A percentile compares a stretch with the other conserved stretches of the same genome.
phyloP scores from a whole-genome alignment of 2,797 vertebrate species.

The Characodon lateralis region DNA sequence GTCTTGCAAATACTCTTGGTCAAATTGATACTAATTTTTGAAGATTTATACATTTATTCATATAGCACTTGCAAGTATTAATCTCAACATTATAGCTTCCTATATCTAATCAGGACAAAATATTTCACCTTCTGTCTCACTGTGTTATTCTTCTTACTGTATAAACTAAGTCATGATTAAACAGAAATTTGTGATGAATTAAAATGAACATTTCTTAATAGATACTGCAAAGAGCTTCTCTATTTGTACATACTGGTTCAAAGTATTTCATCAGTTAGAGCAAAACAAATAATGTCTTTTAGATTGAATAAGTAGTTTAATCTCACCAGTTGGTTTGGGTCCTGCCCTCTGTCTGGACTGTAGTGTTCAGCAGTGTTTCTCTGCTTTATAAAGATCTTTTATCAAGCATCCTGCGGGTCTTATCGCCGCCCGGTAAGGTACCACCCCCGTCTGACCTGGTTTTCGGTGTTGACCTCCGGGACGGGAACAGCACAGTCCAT shows the following conservation, averaged over 20 bases:
- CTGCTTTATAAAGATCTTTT: conserved; percentile 58
- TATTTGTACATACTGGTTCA: not conserved
- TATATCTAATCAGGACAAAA: not conserved
- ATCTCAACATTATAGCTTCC: not conserved
- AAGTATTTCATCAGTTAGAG: conserved; percentile 2
- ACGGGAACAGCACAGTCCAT: conserved; percentile 69
- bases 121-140: not conserved
- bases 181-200: not conserved
- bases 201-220: not conserved
- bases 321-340: conserved; percentile 49
- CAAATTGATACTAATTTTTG: not conserved
- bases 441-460: conserved; percentile 21
- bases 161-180: not conserved
- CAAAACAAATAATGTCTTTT: not conserved
- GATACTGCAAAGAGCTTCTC: not conserved
- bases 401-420: conserved; percentile 50
- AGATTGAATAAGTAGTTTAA: not conserved
- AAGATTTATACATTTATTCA: not conserved
- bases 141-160: not conserved
- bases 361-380: not conserved
- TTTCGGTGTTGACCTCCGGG: conserved; percentile 64
- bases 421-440: conserved; percentile 47
- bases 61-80: not conserved
- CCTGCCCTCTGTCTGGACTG: conserved; percentile 3
- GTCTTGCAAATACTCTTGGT: not conserved